Conservation (phyloP, 2,888 invertebrate species). For the Uropetala carovei region DNA sequence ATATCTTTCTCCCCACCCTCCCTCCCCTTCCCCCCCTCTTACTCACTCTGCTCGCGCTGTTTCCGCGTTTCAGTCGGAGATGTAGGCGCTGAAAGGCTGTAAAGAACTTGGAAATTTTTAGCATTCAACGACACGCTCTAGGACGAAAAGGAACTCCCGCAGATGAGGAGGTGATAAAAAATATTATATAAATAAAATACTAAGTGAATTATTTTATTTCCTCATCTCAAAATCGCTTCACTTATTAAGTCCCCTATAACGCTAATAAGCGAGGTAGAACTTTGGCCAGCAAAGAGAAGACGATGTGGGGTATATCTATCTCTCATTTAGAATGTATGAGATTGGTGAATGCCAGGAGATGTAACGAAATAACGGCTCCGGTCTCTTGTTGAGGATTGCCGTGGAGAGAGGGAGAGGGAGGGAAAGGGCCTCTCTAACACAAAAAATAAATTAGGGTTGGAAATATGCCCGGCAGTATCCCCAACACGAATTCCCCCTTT, state of each 20-base stretch:
- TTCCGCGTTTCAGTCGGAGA: slow-evolving; percentile 23
- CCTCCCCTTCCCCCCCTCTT: background rate
- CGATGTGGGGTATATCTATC: background rate
- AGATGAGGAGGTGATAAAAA: background rate
- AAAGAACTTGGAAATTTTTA: background rate
- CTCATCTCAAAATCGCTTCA: background rate
- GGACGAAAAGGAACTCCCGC: background rate
- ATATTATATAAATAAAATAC: background rate
- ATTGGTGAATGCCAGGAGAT: slow-evolving; percentile 19
- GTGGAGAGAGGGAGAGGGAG: background rate
- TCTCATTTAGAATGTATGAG: slow-evolving; percentile 35
- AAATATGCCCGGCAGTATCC: background rate
- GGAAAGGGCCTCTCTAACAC: background rate
- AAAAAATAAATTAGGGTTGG: slow-evolving; percentile 22
- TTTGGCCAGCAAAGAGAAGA: background rate
- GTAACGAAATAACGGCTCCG: slow-evolving; percentile 7
- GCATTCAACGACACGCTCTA: background rate
- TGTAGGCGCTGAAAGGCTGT: slow-evolving; percentile 26
- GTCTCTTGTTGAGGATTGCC: background rate
- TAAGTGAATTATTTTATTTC: background rate
- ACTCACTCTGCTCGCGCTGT: background rate
- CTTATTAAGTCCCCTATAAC: background rate
- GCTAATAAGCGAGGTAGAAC: background rate
- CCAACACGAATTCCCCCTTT: background rate
- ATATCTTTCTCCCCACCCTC: background rate